These are phyloP conservation scores for Bemisia tabaci DNA, from an alignment of 1,140 invertebrate species.

Conservation along the genomic window DNA sequence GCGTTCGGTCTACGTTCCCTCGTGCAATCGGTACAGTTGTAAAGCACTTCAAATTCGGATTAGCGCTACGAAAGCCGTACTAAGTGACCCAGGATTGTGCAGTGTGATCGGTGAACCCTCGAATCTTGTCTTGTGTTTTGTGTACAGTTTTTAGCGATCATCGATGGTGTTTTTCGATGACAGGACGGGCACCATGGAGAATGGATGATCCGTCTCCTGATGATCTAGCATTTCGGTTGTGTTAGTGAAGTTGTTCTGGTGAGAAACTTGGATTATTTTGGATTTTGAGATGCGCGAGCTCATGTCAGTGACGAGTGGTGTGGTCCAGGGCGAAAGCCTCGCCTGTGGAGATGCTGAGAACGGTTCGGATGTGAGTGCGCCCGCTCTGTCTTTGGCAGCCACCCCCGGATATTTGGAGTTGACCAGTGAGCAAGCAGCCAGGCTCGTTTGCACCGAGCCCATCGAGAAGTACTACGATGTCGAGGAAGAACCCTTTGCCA, in stretches of 20 bases:
- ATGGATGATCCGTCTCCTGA: neutral
- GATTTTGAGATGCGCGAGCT: conserved; percentile 7
- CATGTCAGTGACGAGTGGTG: conserved; percentile 4
- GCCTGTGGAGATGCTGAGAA: neutral
- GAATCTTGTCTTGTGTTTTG: neutral
- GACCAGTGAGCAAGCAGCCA: conserved; percentile 15
- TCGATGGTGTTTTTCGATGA: neutral
- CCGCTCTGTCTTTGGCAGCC: neutral
- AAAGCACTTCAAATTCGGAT: neutral
- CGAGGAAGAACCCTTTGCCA: conserved; percentile 28
- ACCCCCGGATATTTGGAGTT: conserved; percentile 20
- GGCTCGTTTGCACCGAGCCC: conserved; percentile 26
- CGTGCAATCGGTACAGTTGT: neutral
- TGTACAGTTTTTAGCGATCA: too few relatives aligned
- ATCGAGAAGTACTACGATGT: conserved; percentile 28
- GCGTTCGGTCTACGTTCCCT: neutral
- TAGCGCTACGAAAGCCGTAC: neutral
- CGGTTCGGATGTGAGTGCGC: neutral
- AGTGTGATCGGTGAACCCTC: neutral
- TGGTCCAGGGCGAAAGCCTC: neutral
- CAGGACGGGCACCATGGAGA: neutral
- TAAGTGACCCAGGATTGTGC: too few relatives aligned
- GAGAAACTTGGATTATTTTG: neutral
- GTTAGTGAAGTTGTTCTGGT: neutral
- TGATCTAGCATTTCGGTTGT: neutral